Evolutionary conservation across 2,888 invertebrate genomes (phyloP).

Genomic region (Limulus polyphemus): DNA sequence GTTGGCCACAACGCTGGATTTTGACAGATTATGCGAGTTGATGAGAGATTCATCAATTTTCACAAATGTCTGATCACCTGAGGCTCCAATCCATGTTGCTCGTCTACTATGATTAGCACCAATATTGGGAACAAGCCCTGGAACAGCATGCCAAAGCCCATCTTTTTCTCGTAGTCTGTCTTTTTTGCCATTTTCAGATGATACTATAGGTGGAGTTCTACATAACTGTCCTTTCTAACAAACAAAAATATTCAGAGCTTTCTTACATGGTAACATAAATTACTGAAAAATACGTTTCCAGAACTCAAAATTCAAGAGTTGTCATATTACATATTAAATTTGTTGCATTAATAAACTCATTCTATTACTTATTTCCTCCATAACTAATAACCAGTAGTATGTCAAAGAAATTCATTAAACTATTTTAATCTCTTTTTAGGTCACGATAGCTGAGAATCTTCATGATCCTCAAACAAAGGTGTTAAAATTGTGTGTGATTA

Average conservation of each 20-base stretch:
- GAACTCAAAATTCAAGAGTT: too few species aligned
- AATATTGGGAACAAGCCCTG: constrained; percentile 61
- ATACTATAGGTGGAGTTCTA: constrained; percentile 27
- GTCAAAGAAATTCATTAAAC: too few species aligned
- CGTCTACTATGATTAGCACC: constrained; percentile 74
- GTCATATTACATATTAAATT: too few species aligned
- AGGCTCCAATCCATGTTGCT: constrained; percentile 86
- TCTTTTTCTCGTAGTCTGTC: constrained; percentile 26
- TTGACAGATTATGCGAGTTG: constrained; percentile 72
- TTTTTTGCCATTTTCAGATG: constrained; percentile 16
- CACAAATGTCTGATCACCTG: constrained; percentile 90
- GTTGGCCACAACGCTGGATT: constrained; percentile 79
- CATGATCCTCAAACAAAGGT: too few species aligned
- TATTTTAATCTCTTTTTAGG: too few species aligned
- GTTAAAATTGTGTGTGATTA: too few species aligned
- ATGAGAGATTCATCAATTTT: constrained; percentile 86
- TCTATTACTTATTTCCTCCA: too few species aligned
- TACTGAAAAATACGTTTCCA: too few species aligned
- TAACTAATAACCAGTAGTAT: too few species aligned
- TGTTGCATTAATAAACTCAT: too few species aligned
- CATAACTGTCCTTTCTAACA: constrained; percentile 50
- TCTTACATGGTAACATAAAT: too few species aligned
- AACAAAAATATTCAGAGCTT: background rate
- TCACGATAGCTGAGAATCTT: too few species aligned
- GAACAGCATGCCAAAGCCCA: constrained; percentile 46